Conservation (phyloP, 2,797 vertebrate species). For the Eremophila alpestris region DNA sequence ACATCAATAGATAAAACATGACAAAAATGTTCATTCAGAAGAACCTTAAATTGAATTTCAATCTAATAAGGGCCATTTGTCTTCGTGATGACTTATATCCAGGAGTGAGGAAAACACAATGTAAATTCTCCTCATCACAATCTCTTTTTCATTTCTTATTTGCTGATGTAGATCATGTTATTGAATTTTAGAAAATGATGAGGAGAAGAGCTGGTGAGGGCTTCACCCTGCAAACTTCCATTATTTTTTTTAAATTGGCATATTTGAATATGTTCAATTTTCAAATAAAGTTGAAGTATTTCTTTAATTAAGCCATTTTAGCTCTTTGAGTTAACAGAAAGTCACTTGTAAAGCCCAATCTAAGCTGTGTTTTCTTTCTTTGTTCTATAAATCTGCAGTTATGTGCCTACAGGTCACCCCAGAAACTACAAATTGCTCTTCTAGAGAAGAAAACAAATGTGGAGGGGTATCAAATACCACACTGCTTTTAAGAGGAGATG, state of each 20-base stretch:
- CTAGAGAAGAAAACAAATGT: neutral
- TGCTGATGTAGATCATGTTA: conserved; percentile 60
- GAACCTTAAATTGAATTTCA: conserved; percentile 50
- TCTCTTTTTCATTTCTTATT: conserved; percentile 68
- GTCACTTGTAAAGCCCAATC: neutral
- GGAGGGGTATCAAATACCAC: neutral
- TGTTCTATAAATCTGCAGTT: neutral
- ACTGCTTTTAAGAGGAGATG: neutral
- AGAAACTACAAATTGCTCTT: neutral
- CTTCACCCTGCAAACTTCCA: conserved; percentile 14
- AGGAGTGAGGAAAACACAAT: conserved; percentile 56
- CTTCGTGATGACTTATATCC: conserved; percentile 38
- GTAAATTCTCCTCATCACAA: conserved; percentile 32
- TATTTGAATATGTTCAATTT: conserved; percentile 29
- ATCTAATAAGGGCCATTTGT: conserved; percentile 57
- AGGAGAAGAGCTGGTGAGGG: conserved; percentile 5
- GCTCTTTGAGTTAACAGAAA: neutral
- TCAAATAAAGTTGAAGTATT: conserved; percentile 61
- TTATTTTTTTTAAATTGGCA: conserved; percentile 8
- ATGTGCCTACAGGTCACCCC: neutral
- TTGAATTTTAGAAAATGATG: conserved; percentile 53
- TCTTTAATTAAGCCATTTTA: conserved; percentile 51
- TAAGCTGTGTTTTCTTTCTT: neutral
- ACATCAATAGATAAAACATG: conserved; percentile 42
- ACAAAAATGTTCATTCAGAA: conserved; percentile 27